Conservation (phyloP, 2,797 vertebrate genomes). For the Euphonia xanthogaster region DNA sequence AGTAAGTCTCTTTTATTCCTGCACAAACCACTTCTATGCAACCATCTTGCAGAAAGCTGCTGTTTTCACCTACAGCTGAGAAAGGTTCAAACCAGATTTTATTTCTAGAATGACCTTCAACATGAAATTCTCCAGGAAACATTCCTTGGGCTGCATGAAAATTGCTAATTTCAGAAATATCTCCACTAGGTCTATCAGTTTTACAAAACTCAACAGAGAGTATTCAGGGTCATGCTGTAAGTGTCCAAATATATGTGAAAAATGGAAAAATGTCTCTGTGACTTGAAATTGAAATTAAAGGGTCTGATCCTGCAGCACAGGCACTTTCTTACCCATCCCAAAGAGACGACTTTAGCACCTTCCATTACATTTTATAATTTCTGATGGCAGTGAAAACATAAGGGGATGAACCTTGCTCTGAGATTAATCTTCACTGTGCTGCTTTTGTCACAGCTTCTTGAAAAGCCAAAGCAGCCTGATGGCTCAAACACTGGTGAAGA, state of each 20-base stretch:
- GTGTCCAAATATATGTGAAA: neutral
- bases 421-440: neutral
- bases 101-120: neutral
- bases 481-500: neutral
- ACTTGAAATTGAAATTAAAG: neutral
- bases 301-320: neutral
- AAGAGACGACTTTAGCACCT: neutral
- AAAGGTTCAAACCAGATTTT: neutral
- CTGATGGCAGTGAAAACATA: neutral
- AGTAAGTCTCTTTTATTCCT: neutral
- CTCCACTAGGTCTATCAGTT: neutral
- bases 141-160: neutral
- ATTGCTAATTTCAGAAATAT: slow-evolving; percentile 21
- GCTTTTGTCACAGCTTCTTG: neutral
- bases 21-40: neutral
- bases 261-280: neutral
- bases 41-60: neutral
- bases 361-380: neutral
- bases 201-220: neutral
- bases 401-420: neutral
- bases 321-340: neutral
- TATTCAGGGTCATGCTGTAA: neutral
- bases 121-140: neutral
- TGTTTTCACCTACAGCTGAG: neutral
- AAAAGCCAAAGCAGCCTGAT: neutral